Percentiles rank a stretch among this genome's conserved stretches.
Evolutionary conservation across 2,888 invertebrate species (phyloP).

Genomic region (Oscheius onirici): DNA sequence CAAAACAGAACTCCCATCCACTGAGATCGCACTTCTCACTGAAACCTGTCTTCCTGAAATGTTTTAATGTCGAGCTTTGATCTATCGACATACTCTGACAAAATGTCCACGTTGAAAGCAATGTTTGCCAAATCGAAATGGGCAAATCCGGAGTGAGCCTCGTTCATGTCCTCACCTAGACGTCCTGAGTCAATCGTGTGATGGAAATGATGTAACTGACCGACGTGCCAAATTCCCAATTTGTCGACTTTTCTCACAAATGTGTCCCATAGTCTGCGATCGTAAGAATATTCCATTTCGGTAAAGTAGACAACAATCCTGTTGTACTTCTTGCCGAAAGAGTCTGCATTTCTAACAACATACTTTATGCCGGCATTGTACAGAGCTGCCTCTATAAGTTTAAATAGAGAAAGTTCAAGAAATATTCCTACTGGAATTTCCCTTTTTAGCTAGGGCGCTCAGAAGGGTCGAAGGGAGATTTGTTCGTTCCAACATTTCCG

Average conservation of each 20-base stretch:
- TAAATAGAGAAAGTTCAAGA: neutral
- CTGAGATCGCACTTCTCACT: neutral
- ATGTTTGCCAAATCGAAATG: conserved; percentile 5
- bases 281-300: conserved; percentile 3
- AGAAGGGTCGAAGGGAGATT: conserved; percentile 3
- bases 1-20: neutral
- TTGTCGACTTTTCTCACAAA: conserved; percentile 6
- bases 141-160: neutral
- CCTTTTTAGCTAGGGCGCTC: neutral
- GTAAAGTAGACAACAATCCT: conserved; percentile 4
- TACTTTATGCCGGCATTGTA: neutral
- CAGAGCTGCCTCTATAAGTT: neutral
- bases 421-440: neutral
- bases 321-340: neutral
- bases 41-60: neutral
- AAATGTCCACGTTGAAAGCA: conserved; percentile 2
- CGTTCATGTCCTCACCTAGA: neutral
- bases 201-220: neutral
- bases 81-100: neutral
- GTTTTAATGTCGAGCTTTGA: no score
- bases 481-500: neutral
- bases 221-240: conserved; percentile 6
- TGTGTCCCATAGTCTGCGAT: neutral
- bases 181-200: neutral
- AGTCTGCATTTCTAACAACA: neutral